These are phyloP conservation scores for Rhopilema esculentum DNA, from an alignment of 30 jellyfish, hydroid and myxozoan genomes.

Conservation along the genomic window DNA sequence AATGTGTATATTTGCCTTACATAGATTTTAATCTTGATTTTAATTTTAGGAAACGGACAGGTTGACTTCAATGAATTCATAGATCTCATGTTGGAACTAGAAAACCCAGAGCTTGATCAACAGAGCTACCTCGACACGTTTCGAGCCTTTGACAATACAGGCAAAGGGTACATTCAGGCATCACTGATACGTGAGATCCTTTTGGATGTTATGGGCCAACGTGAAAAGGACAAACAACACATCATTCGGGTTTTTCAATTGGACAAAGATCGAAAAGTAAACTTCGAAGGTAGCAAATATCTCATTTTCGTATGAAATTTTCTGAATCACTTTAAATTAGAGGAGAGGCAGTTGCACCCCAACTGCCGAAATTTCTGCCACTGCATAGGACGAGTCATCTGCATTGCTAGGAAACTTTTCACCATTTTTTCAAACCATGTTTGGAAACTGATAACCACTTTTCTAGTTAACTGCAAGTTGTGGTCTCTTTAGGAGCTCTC, in stretches of 20 bases:
- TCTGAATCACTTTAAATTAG: no score
- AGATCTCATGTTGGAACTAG: conserved; percentile 65
- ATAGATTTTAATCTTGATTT: no score
- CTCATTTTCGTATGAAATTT: background rate
- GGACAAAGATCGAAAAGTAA: conserved; percentile 42
- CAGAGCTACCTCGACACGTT: conserved; percentile 45
- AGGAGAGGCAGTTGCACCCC: no score
- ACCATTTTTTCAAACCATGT: no score
- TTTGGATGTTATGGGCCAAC: conserved; percentile 47
- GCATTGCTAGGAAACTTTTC: no score
- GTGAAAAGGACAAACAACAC: conserved; percentile 50
- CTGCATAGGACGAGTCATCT: no score
- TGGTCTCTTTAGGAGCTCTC: no score
- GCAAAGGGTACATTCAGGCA: conserved; percentile 60
- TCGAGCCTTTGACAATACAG: conserved; percentile 63
- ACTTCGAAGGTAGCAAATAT: conserved; percentile 20
- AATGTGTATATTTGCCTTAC: no score
- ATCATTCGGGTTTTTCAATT: conserved; percentile 40
- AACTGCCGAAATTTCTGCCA: no score
- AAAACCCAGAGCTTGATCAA: conserved; percentile 43
- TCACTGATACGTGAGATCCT: conserved; percentile 37
- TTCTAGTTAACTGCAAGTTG: no score
- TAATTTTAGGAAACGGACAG: conserved; percentile 67
- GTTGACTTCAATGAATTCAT: conserved; percentile 76
- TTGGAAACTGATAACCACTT: no score